Conservation (phyloP, 2,888 invertebrate species). For the Nasonia oneida region DNA sequence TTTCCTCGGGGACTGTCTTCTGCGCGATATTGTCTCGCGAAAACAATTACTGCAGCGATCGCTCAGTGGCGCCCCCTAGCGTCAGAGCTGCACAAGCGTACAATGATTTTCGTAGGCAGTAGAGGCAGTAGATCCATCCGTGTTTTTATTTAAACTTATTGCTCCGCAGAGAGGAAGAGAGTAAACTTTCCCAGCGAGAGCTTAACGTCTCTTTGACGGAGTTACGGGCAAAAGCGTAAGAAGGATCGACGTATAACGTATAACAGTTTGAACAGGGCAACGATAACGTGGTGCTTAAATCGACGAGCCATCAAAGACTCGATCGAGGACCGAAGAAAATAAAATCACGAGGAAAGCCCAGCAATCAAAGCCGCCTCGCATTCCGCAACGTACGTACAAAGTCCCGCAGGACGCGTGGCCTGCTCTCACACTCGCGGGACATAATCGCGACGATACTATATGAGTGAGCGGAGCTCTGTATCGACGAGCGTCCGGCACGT, state of each 20-base stretch:
- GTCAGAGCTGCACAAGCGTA: too few relatives aligned
- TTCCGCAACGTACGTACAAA: background rate
- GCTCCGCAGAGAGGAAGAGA: background rate
- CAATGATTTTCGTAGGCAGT: background rate
- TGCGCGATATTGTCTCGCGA: background rate
- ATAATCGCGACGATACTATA: background rate
- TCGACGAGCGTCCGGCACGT: slow-evolving; percentile 40
- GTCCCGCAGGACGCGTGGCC: background rate
- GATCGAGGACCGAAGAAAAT: too few relatives aligned
- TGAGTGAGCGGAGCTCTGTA: background rate
- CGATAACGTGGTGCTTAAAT: background rate
- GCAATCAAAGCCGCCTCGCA: background rate
- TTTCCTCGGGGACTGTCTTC: background rate
- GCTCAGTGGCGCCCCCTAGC: too few relatives aligned
- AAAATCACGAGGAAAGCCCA: background rate
- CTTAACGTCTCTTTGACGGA: background rate
- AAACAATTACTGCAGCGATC: background rate
- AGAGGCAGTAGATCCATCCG: background rate
- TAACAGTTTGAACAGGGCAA: background rate
- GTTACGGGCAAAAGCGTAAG: background rate
- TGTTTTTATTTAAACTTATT: background rate
- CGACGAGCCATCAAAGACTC: too few relatives aligned
- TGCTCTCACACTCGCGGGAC: background rate
- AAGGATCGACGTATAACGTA: background rate
- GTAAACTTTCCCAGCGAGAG: background rate